Evolutionary conservation across 1,140 invertebrate genomes (phyloP).

Genomic region (silkworm (Bombyx mori)): ASM3026992v2 NC_085113.1:6768001-6768500

Average conservation of each 20-base stretch:
- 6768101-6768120: conserved; percentile 50
- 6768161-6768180: conserved; percentile 16
- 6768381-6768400: not conserved
- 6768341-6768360: conserved; percentile 2
- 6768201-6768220: not conserved
- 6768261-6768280: conserved; percentile 59
- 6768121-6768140: conserved; percentile 66
- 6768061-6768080: not conserved
- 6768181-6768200: not conserved
- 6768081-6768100: conserved; percentile 42
- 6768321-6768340: conserved; percentile 53
- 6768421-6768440: not conserved
- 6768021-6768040: no score
- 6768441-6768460: not conserved
- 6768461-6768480: not conserved
- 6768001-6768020: no score
- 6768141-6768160: conserved; percentile 62
- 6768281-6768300: conserved; percentile 64
- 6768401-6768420: not conserved
- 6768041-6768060: not conserved
- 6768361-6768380: not conserved
- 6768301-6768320: conserved; percentile 61
- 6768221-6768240: conserved; percentile 28
- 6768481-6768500: no score
- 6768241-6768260: conserved; percentile 67